These are phyloP conservation scores for Cotesia chilonis DNA, from an alignment of 1,140 invertebrate genomes.

Conservation along the genomic window DNA sequence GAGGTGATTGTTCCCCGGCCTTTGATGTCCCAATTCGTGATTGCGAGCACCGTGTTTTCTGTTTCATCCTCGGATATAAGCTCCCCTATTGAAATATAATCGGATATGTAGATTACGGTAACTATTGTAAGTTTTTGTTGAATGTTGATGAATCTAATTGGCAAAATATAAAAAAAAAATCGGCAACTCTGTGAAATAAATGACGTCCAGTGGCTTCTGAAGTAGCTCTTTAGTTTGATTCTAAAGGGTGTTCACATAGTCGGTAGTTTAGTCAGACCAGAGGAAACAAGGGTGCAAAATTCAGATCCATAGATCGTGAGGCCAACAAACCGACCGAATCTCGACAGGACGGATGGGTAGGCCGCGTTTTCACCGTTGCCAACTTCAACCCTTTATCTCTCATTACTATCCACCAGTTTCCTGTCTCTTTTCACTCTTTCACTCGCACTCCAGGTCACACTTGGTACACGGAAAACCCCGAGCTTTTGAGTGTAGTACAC, in stretches of 20 bases:
- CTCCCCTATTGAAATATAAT: too few relatives aligned
- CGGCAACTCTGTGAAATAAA: slow-evolving; percentile 10
- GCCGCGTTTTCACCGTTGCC: slow-evolving; percentile 57
- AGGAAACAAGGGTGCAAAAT: slow-evolving; percentile 47
- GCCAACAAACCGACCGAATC: slow-evolving; percentile 62
- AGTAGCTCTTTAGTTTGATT: slow-evolving; percentile 23
- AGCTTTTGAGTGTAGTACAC: slow-evolving; percentile 13
- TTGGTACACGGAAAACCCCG: too few relatives aligned
- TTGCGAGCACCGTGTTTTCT: too few relatives aligned
- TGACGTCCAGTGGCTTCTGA: too few relatives aligned
- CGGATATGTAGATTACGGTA: too few relatives aligned
- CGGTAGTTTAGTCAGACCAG: slow-evolving; percentile 24
- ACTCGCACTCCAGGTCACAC: background rate
- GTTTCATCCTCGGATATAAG: too few relatives aligned
- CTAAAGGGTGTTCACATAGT: background rate
- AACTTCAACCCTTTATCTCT: slow-evolving; percentile 32
- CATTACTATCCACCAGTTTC: slow-evolving; percentile 26
- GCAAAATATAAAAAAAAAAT: background rate
- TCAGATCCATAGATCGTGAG: slow-evolving; percentile 58
- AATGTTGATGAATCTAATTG: too few relatives aligned
- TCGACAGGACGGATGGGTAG: slow-evolving; percentile 60
- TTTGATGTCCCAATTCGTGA: too few relatives aligned
- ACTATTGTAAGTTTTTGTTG: too few relatives aligned
- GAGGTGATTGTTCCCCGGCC: too few relatives aligned
- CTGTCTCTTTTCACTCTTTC: slow-evolving; percentile 37